Evolutionary conservation across 2,797 vertebrate species (phyloP), one percentile per base, ranked within the genome.

Genomic region (Bradypodion pumilum): DNA sequence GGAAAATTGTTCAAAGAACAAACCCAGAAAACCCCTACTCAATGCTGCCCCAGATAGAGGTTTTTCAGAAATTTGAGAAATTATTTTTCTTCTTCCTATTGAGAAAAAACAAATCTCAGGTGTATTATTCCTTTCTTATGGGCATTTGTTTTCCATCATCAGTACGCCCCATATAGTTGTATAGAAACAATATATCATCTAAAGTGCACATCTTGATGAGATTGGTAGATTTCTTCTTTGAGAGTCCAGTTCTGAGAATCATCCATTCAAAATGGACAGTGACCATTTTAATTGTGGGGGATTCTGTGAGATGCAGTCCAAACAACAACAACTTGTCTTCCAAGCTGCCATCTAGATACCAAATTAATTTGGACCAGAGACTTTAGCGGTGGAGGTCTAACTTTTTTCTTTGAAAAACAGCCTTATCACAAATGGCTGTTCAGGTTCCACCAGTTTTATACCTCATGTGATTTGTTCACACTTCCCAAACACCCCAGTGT

Each of bases 51-150:
- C n/a, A 5, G 19, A 16, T 81, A n/a, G 12, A 78, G 87, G 74
- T n/a, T 84, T 84, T 35, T 32, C 65, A 79, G 25, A 23, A 27
- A 69, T 16, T 13, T 9, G n/a, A 13, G n/a, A 87, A 88, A 84
- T 90, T 0, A 46, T 72, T 82, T 72, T 29, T 86, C 1, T 1
- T 88, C 81, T 56, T n/a, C 32, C 23, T 29, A 25, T 32, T 42
- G 56, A 46, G 13, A 7, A 13, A 52, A 12, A 62, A 1, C 25
- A 35, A 76, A 49, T 1, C n/a, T 25, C 29, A n/a, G 7, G 21
- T 77, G 27, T 70, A 46, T 7, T 35, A 60, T 69, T 69, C 1
- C 62, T 6, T 27, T 7, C 42, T 70, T 83, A 15, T 4, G 21
- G 13, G 15, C 9, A 83, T 60, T 46, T 83, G 35, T 1, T 74